Conservation (phyloP, 2,113 vertebrate genomes). For the Suncus etruscus region DNA sequence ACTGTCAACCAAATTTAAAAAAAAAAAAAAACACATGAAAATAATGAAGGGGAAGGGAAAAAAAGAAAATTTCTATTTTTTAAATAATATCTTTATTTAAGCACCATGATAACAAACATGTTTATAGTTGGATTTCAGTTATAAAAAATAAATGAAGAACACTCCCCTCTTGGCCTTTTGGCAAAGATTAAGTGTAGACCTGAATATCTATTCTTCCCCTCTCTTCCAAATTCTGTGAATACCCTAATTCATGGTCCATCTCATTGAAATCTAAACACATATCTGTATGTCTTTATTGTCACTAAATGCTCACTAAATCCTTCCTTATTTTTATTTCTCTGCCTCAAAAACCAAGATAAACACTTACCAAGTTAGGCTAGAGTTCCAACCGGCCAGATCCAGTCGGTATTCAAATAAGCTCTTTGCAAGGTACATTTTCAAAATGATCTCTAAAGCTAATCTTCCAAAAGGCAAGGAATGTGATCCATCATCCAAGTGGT, state of each 20-base stretch:
- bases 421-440: background rate
- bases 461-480: constrained; percentile 33
- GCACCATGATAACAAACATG: too few relatives aligned
- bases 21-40: too few relatives aligned
- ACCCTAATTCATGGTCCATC: background rate
- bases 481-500: background rate
- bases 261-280: background rate
- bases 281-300: background rate
- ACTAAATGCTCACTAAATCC: background rate
- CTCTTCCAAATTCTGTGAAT: background rate
- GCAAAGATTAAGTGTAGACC: background rate
- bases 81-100: too few relatives aligned
- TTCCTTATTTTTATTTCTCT: background rate
- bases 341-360: background rate
- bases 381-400: background rate
- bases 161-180: too few relatives aligned
- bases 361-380: background rate
- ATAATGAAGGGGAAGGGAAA: too few relatives aligned
- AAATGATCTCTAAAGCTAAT: constrained; percentile 39
- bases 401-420: background rate
- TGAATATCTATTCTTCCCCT: background rate
- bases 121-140: too few relatives aligned
- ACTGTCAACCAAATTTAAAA: too few relatives aligned
- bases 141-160: too few relatives aligned
- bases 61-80: too few relatives aligned